These are phyloP conservation scores for Etheostoma nigrum DNA, from an alignment of 2,797 vertebrate species.

Conservation along the genomic window DNA sequence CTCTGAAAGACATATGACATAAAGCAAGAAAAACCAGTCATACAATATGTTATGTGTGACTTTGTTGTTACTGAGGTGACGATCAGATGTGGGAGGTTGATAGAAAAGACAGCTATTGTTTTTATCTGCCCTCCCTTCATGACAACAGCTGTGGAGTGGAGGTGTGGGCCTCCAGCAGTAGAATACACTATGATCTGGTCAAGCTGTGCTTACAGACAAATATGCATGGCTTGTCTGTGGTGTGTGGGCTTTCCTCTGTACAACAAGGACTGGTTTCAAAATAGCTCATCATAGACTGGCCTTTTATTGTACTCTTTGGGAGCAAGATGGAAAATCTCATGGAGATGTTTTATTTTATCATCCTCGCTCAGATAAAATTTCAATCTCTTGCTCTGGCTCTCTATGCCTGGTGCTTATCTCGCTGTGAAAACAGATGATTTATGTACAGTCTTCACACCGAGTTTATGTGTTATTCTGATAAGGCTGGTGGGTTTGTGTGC, in stretches of 20 bases:
- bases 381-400: constrained; percentile 23
- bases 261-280: constrained; percentile 42
- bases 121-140: constrained; percentile 43
- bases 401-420: constrained; percentile 69
- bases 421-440: constrained; percentile 79
- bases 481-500: constrained; percentile 55
- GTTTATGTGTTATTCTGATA: constrained; percentile 75
- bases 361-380: constrained; percentile 13
- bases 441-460: constrained; percentile 68
- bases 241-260: constrained; percentile 49
- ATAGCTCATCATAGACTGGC: constrained; percentile 41
- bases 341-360: constrained; percentile 51
- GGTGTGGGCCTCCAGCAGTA: constrained; percentile 61
- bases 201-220: constrained; percentile 45
- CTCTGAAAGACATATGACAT: constrained; percentile 18
- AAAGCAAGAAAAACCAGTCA: constrained; percentile 40
- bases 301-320: constrained; percentile 46
- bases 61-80: constrained; percentile 26
- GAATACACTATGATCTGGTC: constrained; percentile 38
- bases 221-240: constrained; percentile 14
- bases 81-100: constrained; percentile 60
- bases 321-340: constrained; percentile 33
- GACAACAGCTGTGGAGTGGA: constrained; percentile 71
- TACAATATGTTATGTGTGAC: constrained; percentile 33
- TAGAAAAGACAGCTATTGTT: constrained; percentile 69